Evolutionary conservation across 1,140 invertebrate species (phyloP).

Genomic region (Drosophila pruinosa): DNA sequence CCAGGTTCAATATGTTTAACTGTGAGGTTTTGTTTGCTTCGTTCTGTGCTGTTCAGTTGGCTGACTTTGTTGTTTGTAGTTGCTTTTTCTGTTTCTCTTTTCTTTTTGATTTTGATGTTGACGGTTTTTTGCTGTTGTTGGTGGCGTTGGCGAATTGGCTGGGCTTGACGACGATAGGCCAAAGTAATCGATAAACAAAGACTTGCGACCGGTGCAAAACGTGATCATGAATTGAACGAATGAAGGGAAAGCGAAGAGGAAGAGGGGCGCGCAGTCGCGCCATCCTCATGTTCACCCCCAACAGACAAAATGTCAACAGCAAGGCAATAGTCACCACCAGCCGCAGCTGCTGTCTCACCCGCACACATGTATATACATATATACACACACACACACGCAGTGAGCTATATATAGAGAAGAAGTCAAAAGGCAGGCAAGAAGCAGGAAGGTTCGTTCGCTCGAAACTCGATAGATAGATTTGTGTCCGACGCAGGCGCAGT

Average conservation of each 20-base stretch:
- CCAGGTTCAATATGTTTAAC: slow-evolving; percentile 6
- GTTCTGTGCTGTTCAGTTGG: slow-evolving; percentile 5
- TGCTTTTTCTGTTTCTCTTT: not conserved
- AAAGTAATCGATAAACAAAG: slow-evolving; percentile 18
- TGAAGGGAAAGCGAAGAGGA: not conserved
- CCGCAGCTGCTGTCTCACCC: slow-evolving; percentile 31
- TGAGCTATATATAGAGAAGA: slow-evolving; percentile 20
- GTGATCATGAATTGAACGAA: slow-evolving; percentile 26
- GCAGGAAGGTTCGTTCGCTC: slow-evolving; percentile 1
- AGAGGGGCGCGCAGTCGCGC: slow-evolving; percentile 28
- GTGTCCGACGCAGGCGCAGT: slow-evolving; percentile 26
- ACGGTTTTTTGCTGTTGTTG: not conserved
- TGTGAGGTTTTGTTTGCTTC: slow-evolving; percentile 16
- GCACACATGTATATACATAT: slow-evolving; percentile 17
- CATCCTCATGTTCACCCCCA: slow-evolving; percentile 35
- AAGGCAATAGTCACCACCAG: slow-evolving; percentile 29
- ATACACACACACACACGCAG: not conserved
- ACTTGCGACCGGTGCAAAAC: too few species aligned
- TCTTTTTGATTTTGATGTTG: not conserved
- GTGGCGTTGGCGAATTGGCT: slow-evolving; percentile 20
- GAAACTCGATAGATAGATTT: slow-evolving; percentile 50
- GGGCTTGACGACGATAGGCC: slow-evolving; percentile 3
- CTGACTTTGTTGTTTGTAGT: not conserved
- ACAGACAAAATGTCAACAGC: slow-evolving; percentile 27
- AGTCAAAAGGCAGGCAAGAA: slow-evolving; percentile 12